Percentiles rank a stretch among this genome's conserved stretches.
Evolutionary conservation across 2,797 vertebrate genomes (phyloP).

Genomic region (Galaxias olidus): DNA sequence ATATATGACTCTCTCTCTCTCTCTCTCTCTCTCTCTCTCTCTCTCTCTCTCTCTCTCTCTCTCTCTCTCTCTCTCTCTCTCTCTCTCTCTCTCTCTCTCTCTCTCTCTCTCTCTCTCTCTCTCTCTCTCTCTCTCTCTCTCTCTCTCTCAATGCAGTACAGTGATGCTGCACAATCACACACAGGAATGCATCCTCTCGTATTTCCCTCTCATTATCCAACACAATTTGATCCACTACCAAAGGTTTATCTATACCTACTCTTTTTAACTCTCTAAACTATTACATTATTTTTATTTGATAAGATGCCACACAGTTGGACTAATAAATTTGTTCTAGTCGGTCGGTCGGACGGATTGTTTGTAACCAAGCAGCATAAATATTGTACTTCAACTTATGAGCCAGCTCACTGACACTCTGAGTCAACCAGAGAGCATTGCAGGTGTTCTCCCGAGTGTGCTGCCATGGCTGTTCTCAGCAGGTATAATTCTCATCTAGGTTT

Average conservation of each 20-base stretch:
- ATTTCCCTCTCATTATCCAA: not conserved
- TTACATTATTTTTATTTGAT: no score
- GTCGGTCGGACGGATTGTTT: no score
- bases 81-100: not conserved
- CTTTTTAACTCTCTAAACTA: no score
- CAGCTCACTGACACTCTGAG: no score
- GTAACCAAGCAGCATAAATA: no score
- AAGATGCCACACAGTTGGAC: no score
- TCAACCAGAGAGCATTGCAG: not conserved
- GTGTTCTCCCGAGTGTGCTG: not conserved
- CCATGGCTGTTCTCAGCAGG: not conserved
- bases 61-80: not conserved
- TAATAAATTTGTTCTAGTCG: no score
- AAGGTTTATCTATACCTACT: no score
- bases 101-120: slow-evolving; percentile 23
- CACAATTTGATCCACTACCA: not conserved
- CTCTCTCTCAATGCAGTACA: slow-evolving; percentile 49
- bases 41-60: slow-evolving; percentile 1
- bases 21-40: not conserved
- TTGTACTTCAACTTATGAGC: no score
- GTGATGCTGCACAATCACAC: slow-evolving; percentile 56
- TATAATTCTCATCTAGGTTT: not conserved
- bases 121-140: slow-evolving; percentile 16
- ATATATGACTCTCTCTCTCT: slow-evolving; percentile 4
- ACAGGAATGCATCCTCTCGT: slow-evolving; percentile 9